Base-by-base conservation (phyloP, 2,113 vertebrate genomes). In the Podarcis cretensis region DNA sequence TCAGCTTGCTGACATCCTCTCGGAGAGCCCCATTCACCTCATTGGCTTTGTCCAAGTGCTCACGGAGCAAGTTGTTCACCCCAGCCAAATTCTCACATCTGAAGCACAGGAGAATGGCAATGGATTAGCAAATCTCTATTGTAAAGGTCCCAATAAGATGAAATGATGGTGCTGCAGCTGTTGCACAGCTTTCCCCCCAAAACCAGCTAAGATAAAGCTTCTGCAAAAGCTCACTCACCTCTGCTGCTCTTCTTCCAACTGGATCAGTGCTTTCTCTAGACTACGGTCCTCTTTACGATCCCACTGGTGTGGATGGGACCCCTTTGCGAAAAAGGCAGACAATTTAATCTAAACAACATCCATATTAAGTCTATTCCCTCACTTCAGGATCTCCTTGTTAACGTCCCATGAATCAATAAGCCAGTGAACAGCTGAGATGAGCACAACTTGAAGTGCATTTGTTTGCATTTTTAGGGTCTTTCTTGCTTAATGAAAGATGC, bases 181-280 rank as follows among this genome's bases (percentile, higher is more conserved):
- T 57, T 86, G 74, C 84, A 78, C 69, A 87, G 80, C 18, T 68
- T 75, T 69, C 59, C 25, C 25, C 16, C 43, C 37, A 65, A 20
- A 32, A 25, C 27, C 82, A 77, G 27, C 25, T 43, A 0, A 1
- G 71, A 74, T 68, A n/a, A 80, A 25, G 69, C 81, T 73, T 81
- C 43, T 78, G 6, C 78, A 35, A 89, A 81, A 2, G 20, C 21
- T 40, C 76, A 75, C 85, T 37, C 90, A 98, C 98, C 98, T 99
- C 90, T 98, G 98, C 78, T 98, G 97, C 83, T 98, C 98, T 90
- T 98, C 98, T 93, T 99, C 98, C 96, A 99, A 84, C 78, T 96
- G 97, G 93, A 97, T 95, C 66, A 99, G 96, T 86, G 98, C 95
- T 65, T 97, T 97, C 93, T 98, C 98, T 95, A 99, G 90, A 73